phyloP scores from a whole-genome alignment of 2,888 invertebrate genomes.

The Metalampra italica region DNA sequence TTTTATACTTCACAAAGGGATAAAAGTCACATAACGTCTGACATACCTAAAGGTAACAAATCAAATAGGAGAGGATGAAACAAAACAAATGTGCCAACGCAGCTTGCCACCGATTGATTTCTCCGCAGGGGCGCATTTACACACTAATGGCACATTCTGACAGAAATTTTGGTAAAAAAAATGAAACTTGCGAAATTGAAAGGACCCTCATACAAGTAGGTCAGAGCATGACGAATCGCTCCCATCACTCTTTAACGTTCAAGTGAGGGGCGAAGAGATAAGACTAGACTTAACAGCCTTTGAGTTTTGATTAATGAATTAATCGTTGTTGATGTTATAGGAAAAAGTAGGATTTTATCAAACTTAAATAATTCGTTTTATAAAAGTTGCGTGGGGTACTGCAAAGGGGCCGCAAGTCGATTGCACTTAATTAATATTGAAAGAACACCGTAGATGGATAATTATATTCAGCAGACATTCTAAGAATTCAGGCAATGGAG shows the following conservation, averaged over 20 bases:
- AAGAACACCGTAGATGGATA: conserved; percentile 47
- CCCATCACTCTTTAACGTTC: conserved; percentile 56
- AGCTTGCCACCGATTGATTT: conserved; percentile 52
- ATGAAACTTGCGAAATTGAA: conserved; percentile 22
- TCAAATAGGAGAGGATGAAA: conserved; percentile 42
- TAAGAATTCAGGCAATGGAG: conserved; percentile 59
- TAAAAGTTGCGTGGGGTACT: conserved; percentile 6
- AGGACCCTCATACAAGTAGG: conserved; percentile 50
- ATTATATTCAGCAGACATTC: conserved; percentile 64
- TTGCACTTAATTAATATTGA: conserved; percentile 23
- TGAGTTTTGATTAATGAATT: conserved; percentile 42
- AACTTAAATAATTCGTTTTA: conserved; percentile 1
- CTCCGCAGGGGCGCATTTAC: conserved; percentile 38
- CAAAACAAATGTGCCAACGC: conserved; percentile 41
- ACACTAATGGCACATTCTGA: conserved; percentile 35
- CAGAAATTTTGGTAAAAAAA: conserved; percentile 38
- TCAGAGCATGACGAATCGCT: conserved; percentile 68
- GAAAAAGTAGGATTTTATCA: conserved; percentile 3
- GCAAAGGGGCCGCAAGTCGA: conserved; percentile 2
- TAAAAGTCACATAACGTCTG: neutral
- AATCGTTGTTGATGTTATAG: conserved; percentile 9
- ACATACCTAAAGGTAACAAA: conserved; percentile 15
- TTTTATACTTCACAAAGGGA: neutral
- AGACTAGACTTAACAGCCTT: conserved; percentile 49
- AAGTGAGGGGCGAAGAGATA: conserved; percentile 49